phyloP scores from a whole-genome alignment of 2,888 invertebrate species.

The Liodrosophila aerea region DNA sequence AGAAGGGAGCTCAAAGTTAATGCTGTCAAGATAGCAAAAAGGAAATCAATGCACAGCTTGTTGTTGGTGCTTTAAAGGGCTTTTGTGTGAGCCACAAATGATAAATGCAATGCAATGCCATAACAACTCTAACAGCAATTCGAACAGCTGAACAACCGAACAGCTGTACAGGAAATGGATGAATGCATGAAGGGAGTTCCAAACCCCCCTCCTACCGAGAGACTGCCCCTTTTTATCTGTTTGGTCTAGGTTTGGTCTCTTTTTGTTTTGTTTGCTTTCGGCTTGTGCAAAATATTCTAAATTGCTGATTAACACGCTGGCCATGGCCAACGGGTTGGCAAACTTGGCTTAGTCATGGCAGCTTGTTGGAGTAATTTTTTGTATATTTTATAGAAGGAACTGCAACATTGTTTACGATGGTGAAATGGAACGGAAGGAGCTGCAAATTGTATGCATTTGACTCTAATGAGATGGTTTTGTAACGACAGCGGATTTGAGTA shows the following conservation, averaged over 20 bases:
- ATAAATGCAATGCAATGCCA: slow-evolving; percentile 67
- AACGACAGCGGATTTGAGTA: slow-evolving; percentile 15
- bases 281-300: slow-evolving; percentile 68
- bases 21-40: slow-evolving; percentile 75
- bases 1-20: slow-evolving; percentile 51
- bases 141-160: slow-evolving; percentile 60
- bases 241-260: background rate
- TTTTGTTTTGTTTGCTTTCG: slow-evolving; percentile 45
- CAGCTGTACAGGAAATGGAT: slow-evolving; percentile 63
- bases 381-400: slow-evolving; percentile 1
- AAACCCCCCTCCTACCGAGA: slow-evolving; percentile 21
- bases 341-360: slow-evolving; percentile 62
- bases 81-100: slow-evolving; percentile 67
- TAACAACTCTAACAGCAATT: slow-evolving; percentile 52
- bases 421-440: slow-evolving; percentile 22
- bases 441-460: slow-evolving; percentile 17
- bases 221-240: slow-evolving; percentile 3
- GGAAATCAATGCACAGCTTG: slow-evolving; percentile 69
- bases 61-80: slow-evolving; percentile 59
- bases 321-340: slow-evolving; percentile 29
- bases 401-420: slow-evolving; percentile 18
- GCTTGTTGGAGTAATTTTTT: slow-evolving; percentile 20
- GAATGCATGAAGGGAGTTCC: slow-evolving; percentile 40
- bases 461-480: slow-evolving; percentile 56
- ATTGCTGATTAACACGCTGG: slow-evolving; percentile 76